Evolutionary conservation across 2,888 invertebrate species (phyloP), one percentile per base, ranked within the genome.

Genomic region (Drosophila acutilabella): DNA sequence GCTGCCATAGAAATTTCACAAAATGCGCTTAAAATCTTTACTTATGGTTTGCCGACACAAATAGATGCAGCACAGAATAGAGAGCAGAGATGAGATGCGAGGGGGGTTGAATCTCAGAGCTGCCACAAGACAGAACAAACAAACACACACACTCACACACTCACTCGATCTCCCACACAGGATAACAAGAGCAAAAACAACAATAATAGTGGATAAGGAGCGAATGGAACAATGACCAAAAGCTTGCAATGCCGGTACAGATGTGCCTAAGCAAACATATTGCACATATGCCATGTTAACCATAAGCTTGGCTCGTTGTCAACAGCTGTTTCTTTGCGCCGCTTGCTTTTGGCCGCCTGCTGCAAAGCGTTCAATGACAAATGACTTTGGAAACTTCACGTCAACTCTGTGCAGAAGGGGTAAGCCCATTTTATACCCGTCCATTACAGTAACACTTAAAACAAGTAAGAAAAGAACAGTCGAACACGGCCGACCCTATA

Each of bases 241-340:
- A 61, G 61, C 64, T 70, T 66, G 64, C 41, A 64, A 48, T 57
- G 62, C 18, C 51, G 56, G 50, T 66, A 54, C 61, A 73, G 60
- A 69, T 71, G 68, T 82, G 78, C 65, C 64, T 56, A 71, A 65
- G 78, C 78, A 88, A 86, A 88, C 80, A 89, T 75, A 85, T 89
- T 89, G 90, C 75, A 75, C 81, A 88, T 88, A 88, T 80, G 90
- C 85, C 81, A 88, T 87, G 90, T 89, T 83, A 85, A 71, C 89
- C 88, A 69, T 75, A 88, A 76, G 89, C 88, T 89, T 83, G 70
- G 65, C 88, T 75, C 88, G 70, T 81, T 89, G 82, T 78, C 80
- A 82, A 85, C 88, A 82, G 82, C 88, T 82, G 89, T 81, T 85
- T 78, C 74, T 71, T 69, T 71, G 66, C 65, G 58, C 73, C 50